Evolutionary conservation across 2,888 invertebrate genomes (phyloP).

Genomic region (Tribolium freemani): DNA sequence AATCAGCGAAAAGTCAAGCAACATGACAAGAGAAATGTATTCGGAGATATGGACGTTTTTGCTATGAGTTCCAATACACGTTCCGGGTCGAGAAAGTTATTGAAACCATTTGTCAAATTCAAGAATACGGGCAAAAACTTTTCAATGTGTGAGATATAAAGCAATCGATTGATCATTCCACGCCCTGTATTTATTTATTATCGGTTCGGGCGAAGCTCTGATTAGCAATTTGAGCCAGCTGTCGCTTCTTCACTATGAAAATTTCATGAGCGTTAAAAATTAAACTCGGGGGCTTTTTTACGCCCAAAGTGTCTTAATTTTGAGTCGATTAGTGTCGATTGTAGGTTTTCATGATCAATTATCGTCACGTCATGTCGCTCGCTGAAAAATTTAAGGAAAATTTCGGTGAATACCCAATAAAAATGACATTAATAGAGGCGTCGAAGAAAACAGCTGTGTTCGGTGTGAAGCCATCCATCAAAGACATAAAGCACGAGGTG

Average conservation of each 20-base stretch:
- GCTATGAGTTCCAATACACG: constrained; percentile 59
- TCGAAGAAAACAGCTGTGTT: constrained; percentile 64
- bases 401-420: constrained; percentile 53
- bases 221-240: constrained; percentile 30
- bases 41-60: constrained; percentile 59
- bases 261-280: constrained; percentile 21
- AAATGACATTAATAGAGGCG: constrained; percentile 65
- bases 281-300: not conserved
- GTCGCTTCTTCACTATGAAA: constrained; percentile 26
- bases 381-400: constrained; percentile 45
- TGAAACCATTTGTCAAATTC: constrained; percentile 64
- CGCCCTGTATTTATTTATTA: constrained; percentile 39
- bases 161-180: constrained; percentile 58
- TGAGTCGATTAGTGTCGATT: constrained; percentile 37
- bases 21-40: constrained; percentile 62
- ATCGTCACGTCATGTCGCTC: constrained; percentile 38
- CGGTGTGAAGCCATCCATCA: constrained; percentile 63
- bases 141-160: constrained; percentile 55
- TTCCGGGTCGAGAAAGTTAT: constrained; percentile 60
- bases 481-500: constrained; percentile 65
- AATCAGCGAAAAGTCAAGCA: constrained; percentile 58
- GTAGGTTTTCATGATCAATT: constrained; percentile 40
- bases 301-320: constrained; percentile 25
- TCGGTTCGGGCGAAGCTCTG: constrained; percentile 7
- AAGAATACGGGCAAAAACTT: constrained; percentile 56